Conservation (phyloP, 2,113 vertebrate genomes). For the Gnathonemus echidnorhynchus region DNA sequence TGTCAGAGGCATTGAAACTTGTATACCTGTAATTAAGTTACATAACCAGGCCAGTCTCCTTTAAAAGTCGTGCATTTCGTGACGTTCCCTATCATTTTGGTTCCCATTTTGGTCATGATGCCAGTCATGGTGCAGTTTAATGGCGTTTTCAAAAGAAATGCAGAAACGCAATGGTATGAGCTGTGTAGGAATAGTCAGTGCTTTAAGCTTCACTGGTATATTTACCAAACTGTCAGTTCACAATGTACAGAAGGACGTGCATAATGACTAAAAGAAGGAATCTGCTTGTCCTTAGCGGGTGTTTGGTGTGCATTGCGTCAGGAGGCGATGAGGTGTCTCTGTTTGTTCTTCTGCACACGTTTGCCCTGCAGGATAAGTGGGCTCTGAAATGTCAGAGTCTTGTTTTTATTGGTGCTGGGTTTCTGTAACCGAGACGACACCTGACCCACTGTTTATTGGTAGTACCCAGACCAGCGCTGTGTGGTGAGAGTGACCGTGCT, state of each 20-base stretch:
- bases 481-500: not conserved
- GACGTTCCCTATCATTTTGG: not conserved
- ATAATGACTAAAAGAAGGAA: not conserved
- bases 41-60: not conserved
- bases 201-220: not conserved
- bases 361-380: not conserved
- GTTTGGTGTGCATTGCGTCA: not conserved
- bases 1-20: not conserved
- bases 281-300: not conserved
- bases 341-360: not conserved
- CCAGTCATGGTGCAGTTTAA: not conserved
- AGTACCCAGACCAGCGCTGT: not conserved
- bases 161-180: not conserved
- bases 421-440: conserved; percentile 6
- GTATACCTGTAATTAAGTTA: not conserved
- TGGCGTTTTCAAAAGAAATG: not conserved
- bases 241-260: not conserved
- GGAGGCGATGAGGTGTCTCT: not conserved
- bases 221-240: not conserved
- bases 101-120: not conserved
- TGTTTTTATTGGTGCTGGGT: conserved; percentile 3
- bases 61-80: not conserved
- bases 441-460: not conserved
- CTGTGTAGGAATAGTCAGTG: not conserved
- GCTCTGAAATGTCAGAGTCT: conserved; percentile 13